Percentiles rank a stretch among this genome's conserved stretches.
Evolutionary conservation across 2,888 invertebrate species (phyloP).

Genomic region (Tupiocoris notatus): DNA sequence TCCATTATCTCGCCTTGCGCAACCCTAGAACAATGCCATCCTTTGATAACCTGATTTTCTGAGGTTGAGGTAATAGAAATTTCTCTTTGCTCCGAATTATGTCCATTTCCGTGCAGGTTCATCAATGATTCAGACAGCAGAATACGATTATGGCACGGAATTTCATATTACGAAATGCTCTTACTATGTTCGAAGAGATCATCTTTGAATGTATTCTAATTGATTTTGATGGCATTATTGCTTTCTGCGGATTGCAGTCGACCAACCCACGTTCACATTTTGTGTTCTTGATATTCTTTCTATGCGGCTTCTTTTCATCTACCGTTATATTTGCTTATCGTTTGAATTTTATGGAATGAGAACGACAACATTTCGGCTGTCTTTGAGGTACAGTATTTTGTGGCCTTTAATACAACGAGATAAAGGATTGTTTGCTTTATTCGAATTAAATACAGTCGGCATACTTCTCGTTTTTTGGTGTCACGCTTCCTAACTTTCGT

Average conservation of each 20-base stretch:
- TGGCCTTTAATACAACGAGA: background rate
- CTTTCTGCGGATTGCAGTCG: too few species aligned
- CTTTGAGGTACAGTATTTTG: background rate
- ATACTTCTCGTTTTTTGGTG: background rate
- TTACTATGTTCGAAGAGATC: too few species aligned
- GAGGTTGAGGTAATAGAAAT: background rate
- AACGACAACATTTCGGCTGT: background rate
- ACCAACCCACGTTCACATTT: too few species aligned
- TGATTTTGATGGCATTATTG: too few species aligned
- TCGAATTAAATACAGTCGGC: background rate
- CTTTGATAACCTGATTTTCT: background rate
- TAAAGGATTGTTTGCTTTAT: background rate
- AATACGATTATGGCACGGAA: too few species aligned
- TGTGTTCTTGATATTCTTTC: too few species aligned
- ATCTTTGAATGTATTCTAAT: too few species aligned
- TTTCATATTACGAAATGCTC: too few species aligned
- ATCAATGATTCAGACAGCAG: too few species aligned
- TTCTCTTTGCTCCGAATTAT: background rate
- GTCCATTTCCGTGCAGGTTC: too few species aligned
- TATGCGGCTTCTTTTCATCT: background rate
- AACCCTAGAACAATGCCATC: background rate
- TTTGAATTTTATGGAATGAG: background rate
- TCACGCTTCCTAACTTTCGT: constrained; percentile 13
- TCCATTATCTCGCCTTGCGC: constrained; percentile 5
- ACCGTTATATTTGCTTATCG: background rate